phyloP scores from a whole-genome alignment of 2,797 vertebrate species.

The Girardinus metallicus region DNA sequence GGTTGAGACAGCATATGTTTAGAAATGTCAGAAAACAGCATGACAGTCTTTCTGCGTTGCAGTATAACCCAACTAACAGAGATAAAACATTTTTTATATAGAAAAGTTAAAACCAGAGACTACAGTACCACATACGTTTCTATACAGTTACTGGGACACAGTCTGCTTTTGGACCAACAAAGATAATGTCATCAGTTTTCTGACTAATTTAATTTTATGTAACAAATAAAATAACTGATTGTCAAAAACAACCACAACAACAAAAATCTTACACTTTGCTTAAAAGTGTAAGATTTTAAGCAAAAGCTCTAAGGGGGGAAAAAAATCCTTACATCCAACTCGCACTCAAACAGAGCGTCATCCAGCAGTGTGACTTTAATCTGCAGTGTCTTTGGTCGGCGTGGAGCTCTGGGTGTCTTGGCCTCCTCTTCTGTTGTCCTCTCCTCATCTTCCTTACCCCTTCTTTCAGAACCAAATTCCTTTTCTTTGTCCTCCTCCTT shows the following conservation, averaged over 20 bases:
- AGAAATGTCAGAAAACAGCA: not conserved
- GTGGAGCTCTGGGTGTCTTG: conserved; percentile 81
- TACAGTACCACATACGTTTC: too few species aligned
- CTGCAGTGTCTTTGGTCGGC: conserved; percentile 88
- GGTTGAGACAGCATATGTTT: not conserved
- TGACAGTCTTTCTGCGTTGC: not conserved
- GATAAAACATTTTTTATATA: not conserved
- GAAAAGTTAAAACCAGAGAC: not conserved
- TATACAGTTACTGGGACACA: too few species aligned
- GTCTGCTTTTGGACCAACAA: too few species aligned
- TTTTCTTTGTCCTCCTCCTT: conserved; percentile 78
- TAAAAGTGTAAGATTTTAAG: too few species aligned
- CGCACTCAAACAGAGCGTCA: conserved; percentile 89
- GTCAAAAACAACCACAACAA: not conserved
- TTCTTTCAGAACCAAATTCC: conserved; percentile 58
- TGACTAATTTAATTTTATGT: too few species aligned
- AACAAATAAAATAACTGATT: not conserved
- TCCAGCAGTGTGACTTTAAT: conserved; percentile 93
- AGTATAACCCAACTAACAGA: not conserved
- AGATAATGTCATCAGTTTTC: too few species aligned
- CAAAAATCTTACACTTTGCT: not conserved
- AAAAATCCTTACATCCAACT: conserved; percentile 88
- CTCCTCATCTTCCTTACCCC: conserved; percentile 57
- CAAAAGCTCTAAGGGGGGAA: too few species aligned
- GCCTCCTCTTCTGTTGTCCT: conserved; percentile 76